Percentiles rank a stretch among this genome's conserved stretches.
These are phyloP conservation scores for Drosophila lacertosa DNA, from an alignment of 1,140 invertebrate species.

Conservation along the genomic window DNA sequence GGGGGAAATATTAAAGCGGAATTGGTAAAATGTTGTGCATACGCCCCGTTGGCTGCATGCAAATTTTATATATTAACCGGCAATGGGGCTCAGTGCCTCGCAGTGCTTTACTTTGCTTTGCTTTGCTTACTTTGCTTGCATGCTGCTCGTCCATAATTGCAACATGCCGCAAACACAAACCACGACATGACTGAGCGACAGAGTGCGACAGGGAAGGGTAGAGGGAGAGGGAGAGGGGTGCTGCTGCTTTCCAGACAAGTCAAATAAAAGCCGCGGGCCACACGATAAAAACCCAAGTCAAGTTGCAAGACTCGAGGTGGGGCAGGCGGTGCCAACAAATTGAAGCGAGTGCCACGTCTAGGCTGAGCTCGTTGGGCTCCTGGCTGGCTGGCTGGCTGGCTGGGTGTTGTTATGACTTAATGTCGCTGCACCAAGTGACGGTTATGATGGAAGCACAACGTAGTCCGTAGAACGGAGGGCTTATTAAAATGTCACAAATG, in stretches of 20 bases:
- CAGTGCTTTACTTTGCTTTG: slow-evolving; percentile 48
- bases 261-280: slow-evolving; percentile 71
- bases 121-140: slow-evolving; percentile 63
- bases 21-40: slow-evolving; percentile 72
- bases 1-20: slow-evolving; percentile 71
- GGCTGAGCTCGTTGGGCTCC: slow-evolving; percentile 22
- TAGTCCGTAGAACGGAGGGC: slow-evolving; percentile 41
- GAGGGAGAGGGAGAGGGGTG: background rate
- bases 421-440: slow-evolving; percentile 66
- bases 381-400: too few relatives aligned
- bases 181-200: slow-evolving; percentile 12
- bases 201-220: background rate
- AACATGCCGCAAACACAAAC: slow-evolving; percentile 68
- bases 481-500: slow-evolving; percentile 76
- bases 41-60: slow-evolving; percentile 66
- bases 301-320: slow-evolving; percentile 3
- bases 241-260: slow-evolving; percentile 52
- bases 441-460: slow-evolving; percentile 56
- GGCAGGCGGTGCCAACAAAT: slow-evolving; percentile 24
- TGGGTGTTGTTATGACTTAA: slow-evolving; percentile 78
- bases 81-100: slow-evolving; percentile 23
- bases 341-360: slow-evolving; percentile 31
- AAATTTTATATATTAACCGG: slow-evolving; percentile 72
- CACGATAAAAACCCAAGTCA: slow-evolving; percentile 46
- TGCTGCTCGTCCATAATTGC: slow-evolving; percentile 76